A percentile compares a stretch with the other conserved stretches of the same genome.
Conservation (phyloP, 2,113 vertebrate genomes). For the Aptenodytes patagonicus region DNA sequence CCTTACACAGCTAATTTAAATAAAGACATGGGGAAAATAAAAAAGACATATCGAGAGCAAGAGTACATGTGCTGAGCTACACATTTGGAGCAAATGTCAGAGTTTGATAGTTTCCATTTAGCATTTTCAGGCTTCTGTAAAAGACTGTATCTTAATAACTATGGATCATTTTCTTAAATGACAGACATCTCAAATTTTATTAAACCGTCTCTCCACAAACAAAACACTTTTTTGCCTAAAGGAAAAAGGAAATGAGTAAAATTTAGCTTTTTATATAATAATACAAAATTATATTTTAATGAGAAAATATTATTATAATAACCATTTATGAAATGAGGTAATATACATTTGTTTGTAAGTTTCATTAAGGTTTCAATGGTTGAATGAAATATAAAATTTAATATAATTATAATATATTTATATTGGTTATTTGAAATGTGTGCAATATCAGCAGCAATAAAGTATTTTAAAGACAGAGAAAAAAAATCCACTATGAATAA, state of each 20-base stretch:
- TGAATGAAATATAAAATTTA: background rate
- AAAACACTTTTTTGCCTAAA: background rate
- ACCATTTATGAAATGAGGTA: background rate
- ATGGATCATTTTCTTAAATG: background rate
- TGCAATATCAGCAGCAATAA: background rate
- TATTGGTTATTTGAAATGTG: background rate
- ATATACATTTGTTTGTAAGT: background rate
- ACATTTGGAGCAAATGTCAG: background rate
- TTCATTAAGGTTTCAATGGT: background rate
- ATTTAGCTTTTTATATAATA: background rate
- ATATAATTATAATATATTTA: background rate
- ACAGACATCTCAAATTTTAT: background rate
- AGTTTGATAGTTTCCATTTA: background rate
- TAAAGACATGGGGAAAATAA: background rate
- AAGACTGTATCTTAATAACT: background rate
- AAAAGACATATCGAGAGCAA: background rate
- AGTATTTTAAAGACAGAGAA: background rate
- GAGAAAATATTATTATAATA: background rate
- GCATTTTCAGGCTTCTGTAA: background rate
- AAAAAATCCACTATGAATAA: background rate
- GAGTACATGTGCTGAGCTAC: background rate
- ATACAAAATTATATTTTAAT: background rate
- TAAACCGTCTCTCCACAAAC: background rate
- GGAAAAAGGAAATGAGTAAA: background rate
- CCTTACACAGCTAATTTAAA: background rate